phyloP scores from a whole-genome alignment of 2,797 vertebrate species.

The Acrossocheilus fasciatus region DNA sequence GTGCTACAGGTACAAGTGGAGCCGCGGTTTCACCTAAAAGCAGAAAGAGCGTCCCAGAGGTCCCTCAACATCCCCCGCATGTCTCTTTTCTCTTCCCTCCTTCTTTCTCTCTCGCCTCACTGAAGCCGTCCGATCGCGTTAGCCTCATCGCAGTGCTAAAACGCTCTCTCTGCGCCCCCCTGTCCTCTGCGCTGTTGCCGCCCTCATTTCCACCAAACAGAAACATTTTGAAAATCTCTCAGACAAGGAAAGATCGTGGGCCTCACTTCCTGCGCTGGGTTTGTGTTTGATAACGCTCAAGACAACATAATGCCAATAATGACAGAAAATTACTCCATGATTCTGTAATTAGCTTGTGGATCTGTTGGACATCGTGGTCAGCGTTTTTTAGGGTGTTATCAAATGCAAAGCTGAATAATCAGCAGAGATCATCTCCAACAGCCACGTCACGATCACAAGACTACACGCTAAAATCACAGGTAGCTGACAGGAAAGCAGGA shows the following conservation, averaged over 20 bases:
- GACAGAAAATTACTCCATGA: slow-evolving; percentile 17
- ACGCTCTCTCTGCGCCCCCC: slow-evolving; percentile 41
- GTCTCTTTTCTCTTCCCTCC: slow-evolving; percentile 41
- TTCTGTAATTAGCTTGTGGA: slow-evolving; percentile 23
- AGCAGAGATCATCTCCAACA: neutral
- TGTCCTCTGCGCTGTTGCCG: slow-evolving; percentile 22
- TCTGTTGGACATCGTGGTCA: neutral
- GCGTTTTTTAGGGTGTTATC: neutral
- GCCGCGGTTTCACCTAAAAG: slow-evolving; percentile 25
- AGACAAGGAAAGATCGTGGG: slow-evolving; percentile 43
- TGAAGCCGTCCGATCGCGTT: slow-evolving; percentile 59
- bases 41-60: slow-evolving; percentile 50
- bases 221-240: slow-evolving; percentile 43
- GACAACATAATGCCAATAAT: slow-evolving; percentile 50
- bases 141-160: slow-evolving; percentile 56
- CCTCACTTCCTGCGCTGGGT: slow-evolving; percentile 31
- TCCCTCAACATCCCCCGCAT: slow-evolving; percentile 23
- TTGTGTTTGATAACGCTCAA: slow-evolving; percentile 47
- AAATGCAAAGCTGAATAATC: slow-evolving; percentile 10
- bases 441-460: neutral
- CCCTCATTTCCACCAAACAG: slow-evolving; percentile 51
- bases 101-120: slow-evolving; percentile 48
- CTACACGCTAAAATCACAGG: neutral
- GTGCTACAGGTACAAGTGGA: slow-evolving; percentile 14
- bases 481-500: neutral